Conservation (phyloP, 1,140 invertebrate genomes). For the Pachypsylla venusta region DNA sequence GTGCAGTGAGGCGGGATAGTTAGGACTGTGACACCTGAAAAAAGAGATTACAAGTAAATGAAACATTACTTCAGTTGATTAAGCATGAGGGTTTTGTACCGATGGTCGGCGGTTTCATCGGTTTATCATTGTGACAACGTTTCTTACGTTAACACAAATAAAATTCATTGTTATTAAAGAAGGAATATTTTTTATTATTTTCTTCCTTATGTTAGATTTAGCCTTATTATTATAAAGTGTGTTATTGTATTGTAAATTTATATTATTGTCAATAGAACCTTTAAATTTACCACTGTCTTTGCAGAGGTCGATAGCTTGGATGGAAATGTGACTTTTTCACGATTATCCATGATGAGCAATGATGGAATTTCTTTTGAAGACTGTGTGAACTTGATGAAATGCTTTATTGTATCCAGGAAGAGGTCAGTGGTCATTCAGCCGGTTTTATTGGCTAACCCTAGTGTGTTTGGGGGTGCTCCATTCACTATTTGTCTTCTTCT, state of each 20-base stretch:
- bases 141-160: too few relatives aligned
- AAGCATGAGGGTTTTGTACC: too few relatives aligned
- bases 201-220: too few relatives aligned
- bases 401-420: constrained; percentile 33
- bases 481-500: constrained; percentile 23
- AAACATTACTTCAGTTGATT: too few relatives aligned
- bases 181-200: too few relatives aligned
- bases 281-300: constrained; percentile 26
- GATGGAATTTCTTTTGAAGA: constrained; percentile 21
- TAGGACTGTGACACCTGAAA: constrained; percentile 27
- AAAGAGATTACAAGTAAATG: too few relatives aligned
- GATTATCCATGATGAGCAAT: constrained; percentile 29
- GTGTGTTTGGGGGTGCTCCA: constrained; percentile 30
- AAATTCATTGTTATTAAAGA: too few relatives aligned
- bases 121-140: too few relatives aligned
- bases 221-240: too few relatives aligned
- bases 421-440: constrained; percentile 33
- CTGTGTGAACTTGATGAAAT: constrained; percentile 29
- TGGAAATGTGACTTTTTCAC: constrained; percentile 28
- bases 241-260: too few relatives aligned
- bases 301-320: constrained; percentile 25
- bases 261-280: too few relatives aligned
- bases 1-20: constrained; percentile 26
- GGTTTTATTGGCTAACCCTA: constrained; percentile 29
- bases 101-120: too few relatives aligned